phyloP scores from a whole-genome alignment of 2,797 vertebrate species.

The Nyctibius grandis region DNA sequence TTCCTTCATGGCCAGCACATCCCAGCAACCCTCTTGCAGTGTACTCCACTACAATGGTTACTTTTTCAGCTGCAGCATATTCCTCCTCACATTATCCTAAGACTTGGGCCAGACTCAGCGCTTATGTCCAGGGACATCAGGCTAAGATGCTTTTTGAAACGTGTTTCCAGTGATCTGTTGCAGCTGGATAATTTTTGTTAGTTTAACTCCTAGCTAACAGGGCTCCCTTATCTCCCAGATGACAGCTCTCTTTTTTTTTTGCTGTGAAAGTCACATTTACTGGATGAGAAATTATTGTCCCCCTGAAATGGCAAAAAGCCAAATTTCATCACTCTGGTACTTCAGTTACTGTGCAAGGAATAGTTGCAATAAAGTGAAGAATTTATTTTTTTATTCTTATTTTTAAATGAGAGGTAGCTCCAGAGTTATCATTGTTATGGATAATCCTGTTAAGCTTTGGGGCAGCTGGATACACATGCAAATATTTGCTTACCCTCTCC shows the following conservation, averaged over 20 bases:
- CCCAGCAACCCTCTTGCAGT: background rate
- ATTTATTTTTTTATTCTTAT: background rate
- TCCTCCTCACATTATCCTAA: background rate
- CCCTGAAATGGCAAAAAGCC: background rate
- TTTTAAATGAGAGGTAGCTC: background rate
- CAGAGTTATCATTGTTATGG: background rate
- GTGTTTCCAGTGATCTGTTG: background rate
- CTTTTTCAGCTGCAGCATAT: background rate
- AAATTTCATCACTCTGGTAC: background rate
- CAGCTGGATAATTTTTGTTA: background rate
- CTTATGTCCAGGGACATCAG: background rate
- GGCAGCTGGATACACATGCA: background rate
- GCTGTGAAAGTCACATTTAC: background rate
- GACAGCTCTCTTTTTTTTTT: background rate
- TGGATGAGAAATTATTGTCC: background rate
- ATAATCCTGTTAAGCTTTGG: conserved; percentile 28
- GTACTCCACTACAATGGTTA: background rate
- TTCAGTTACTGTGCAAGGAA: background rate
- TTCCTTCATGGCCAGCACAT: background rate
- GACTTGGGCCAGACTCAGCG: background rate
- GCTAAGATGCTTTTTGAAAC: background rate
- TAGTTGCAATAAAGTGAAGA: background rate
- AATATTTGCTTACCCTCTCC: conserved; percentile 26
- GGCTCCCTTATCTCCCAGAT: background rate
- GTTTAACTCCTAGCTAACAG: background rate